phyloP scores from a whole-genome alignment of 2,888 invertebrate species.

The Limenitis camilla region DNA sequence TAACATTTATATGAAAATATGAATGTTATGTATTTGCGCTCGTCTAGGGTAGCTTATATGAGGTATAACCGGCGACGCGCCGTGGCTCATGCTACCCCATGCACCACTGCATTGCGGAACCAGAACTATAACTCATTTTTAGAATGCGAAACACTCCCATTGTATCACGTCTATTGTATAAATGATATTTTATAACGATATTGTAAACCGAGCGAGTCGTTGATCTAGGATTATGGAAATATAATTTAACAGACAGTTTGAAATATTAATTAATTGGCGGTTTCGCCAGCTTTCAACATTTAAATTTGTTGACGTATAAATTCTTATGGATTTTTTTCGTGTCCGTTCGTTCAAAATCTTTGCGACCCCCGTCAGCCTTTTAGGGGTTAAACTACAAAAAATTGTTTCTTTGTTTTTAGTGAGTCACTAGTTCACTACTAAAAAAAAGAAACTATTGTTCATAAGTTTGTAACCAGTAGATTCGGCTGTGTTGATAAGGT shows the following conservation, averaged over 20 bases:
- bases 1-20: too few relatives aligned
- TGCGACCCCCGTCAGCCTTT: too few relatives aligned
- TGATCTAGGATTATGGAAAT: conserved; percentile 29
- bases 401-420: too few relatives aligned
- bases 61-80: conserved; percentile 15
- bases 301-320: conserved; percentile 2
- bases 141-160: conserved; percentile 57
- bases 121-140: conserved; percentile 65
- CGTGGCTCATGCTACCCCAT: conserved; percentile 47
- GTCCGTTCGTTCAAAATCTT: too few relatives aligned
- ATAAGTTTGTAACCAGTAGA: too few relatives aligned
- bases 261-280: conserved; percentile 5
- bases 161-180: conserved; percentile 55
- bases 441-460: too few relatives aligned
- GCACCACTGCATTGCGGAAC: conserved; percentile 70
- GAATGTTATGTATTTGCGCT: not conserved
- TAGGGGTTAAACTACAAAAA: too few relatives aligned
- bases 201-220: conserved; percentile 47
- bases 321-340: not conserved
- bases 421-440: too few relatives aligned
- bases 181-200: conserved; percentile 50
- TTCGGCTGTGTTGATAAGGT: too few relatives aligned
- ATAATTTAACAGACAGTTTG: conserved; percentile 9
- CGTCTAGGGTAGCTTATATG: conserved; percentile 10
- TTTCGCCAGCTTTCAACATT: not conserved